Percentiles rank a stretch among this genome's conserved stretches.
Conservation (phyloP, 2,797 vertebrate genomes). For the Spondyliosoma cantharus region DNA sequence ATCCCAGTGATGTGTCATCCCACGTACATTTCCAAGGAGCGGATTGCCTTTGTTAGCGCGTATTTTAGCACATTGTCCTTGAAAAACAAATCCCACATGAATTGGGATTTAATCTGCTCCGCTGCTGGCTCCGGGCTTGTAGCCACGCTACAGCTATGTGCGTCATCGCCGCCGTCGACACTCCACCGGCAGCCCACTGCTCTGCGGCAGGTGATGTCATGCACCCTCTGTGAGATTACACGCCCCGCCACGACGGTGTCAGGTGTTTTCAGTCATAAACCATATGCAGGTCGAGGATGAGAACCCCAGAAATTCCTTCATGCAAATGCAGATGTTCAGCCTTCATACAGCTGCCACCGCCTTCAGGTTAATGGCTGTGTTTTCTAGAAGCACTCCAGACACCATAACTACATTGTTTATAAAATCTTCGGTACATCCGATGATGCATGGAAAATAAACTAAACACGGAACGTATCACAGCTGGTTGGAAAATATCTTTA, state of each 20-base stretch:
- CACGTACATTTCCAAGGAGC: slow-evolving; percentile 36
- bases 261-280: slow-evolving; percentile 11
- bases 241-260: slow-evolving; percentile 15
- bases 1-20: background rate
- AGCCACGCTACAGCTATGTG: slow-evolving; percentile 24
- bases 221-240: slow-evolving; percentile 1
- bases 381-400: background rate
- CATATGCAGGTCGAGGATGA: slow-evolving; percentile 7
- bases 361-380: background rate
- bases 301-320: background rate
- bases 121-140: slow-evolving; percentile 18
- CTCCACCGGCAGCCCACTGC: slow-evolving; percentile 11
- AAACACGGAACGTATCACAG: background rate
- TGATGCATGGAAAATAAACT: background rate
- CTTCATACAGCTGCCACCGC: background rate
- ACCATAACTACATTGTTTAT: slow-evolving; percentile 14
- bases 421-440: background rate
- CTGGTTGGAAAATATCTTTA: slow-evolving; percentile 13
- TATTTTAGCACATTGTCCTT: slow-evolving; percentile 47
- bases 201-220: slow-evolving; percentile 39
- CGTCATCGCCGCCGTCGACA: slow-evolving; percentile 37
- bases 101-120: slow-evolving; percentile 31
- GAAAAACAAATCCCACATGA: slow-evolving; percentile 43
- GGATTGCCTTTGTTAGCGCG: slow-evolving; percentile 49
- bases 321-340: slow-evolving; percentile 5